These are phyloP conservation scores for Athetis lepigone DNA, from an alignment of 2,888 invertebrate species.

Conservation along the genomic window DNA sequence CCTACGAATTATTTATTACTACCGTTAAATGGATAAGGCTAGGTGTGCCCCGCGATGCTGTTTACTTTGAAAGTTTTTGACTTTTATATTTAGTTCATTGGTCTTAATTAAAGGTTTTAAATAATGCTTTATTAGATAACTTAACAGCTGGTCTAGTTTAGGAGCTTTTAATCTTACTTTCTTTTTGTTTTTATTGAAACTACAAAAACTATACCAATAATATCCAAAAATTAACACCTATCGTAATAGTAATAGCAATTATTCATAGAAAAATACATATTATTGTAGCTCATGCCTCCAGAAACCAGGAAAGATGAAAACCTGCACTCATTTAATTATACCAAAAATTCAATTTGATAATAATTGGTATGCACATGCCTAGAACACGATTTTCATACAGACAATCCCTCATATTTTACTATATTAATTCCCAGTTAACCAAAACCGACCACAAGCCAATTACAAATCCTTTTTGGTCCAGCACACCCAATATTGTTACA, in stretches of 20 bases:
- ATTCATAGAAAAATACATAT: too few species aligned
- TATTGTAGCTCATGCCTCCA: too few species aligned
- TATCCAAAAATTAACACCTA: too few species aligned
- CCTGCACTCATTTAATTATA: neutral
- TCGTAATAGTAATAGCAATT: too few species aligned
- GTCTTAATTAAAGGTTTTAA: neutral
- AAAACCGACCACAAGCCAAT: slow-evolving; percentile 42
- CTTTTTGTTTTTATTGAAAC: neutral
- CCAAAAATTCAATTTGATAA: too few species aligned
- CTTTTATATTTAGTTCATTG: neutral
- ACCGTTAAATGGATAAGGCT: slow-evolving; percentile 60
- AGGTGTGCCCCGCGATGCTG: slow-evolving; percentile 48
- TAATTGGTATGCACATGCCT: neutral
- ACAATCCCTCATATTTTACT: slow-evolving; percentile 12
- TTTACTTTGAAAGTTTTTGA: neutral
- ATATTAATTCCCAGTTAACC: slow-evolving; percentile 22
- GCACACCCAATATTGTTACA: slow-evolving; percentile 50
- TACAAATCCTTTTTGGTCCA: slow-evolving; percentile 56
- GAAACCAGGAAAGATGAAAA: neutral
- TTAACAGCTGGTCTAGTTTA: neutral
- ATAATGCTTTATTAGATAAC: too few species aligned
- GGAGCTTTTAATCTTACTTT: too few species aligned
- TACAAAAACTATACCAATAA: too few species aligned
- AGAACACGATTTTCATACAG: neutral
- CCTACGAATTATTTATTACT: slow-evolving; percentile 69